Conservation (phyloP, 2,888 invertebrate species). For the Agriotes lineatus region DNA sequence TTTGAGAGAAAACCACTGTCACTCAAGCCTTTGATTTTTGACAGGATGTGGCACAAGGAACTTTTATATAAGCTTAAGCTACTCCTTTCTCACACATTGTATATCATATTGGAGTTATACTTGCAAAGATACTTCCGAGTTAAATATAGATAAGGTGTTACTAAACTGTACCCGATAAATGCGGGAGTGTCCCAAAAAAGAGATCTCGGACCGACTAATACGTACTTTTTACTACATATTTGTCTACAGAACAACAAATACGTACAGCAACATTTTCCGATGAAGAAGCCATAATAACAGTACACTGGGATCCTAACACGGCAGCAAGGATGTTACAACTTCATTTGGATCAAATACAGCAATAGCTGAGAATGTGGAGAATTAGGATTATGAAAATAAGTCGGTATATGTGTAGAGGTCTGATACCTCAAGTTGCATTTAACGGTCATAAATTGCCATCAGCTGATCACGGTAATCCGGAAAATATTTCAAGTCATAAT, state of each 20-base stretch:
- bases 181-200: background rate
- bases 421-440: background rate
- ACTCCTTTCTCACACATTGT: no score
- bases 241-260: background rate
- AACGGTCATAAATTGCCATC: background rate
- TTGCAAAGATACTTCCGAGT: no score
- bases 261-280: background rate
- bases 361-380: background rate
- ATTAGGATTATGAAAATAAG: background rate
- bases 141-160: no score
- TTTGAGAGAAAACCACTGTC: no score
- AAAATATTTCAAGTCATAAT: background rate
- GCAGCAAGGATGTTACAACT: background rate
- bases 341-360: background rate
- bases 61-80: no score
- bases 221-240: background rate
- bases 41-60: background rate
- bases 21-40: constrained; percentile 22
- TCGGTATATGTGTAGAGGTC: background rate
- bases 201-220: background rate
- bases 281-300: background rate
- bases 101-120: no score
- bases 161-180: no score
- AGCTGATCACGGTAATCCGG: background rate
- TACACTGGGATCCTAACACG: background rate